phyloP scores from a whole-genome alignment of 2,888 invertebrate species.

The Crepidodera aurea region DNA sequence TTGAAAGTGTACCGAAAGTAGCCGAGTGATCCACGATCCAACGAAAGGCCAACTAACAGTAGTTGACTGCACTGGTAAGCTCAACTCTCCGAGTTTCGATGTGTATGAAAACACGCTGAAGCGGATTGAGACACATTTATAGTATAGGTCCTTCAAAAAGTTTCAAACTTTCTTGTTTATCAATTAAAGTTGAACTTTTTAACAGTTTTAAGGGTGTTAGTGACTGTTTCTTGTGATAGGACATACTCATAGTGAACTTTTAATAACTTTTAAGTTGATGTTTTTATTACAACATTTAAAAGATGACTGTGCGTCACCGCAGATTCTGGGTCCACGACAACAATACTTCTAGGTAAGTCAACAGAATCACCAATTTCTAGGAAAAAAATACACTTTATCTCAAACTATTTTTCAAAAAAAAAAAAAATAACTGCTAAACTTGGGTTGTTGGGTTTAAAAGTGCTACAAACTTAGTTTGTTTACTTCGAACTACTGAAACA shows the following conservation, averaged over 20 bases:
- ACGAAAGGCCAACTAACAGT: constrained; percentile 42
- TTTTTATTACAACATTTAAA: constrained; percentile 31
- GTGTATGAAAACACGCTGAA: constrained; percentile 23
- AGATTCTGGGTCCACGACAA: constrained; percentile 36
- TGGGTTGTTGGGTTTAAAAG: no score
- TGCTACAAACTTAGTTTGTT: no score
- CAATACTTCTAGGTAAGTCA: constrained; percentile 30
- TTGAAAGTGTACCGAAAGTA: constrained; percentile 39
- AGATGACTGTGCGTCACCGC: constrained; percentile 37
- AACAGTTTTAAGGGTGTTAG: constrained; percentile 2
- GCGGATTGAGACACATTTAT: background rate
- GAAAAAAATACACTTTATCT: no score
- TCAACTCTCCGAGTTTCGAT: background rate
- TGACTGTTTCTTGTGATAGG: constrained; percentile 22
- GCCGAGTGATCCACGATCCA: constrained; percentile 30
- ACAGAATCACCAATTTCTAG: background rate
- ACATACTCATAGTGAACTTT: constrained; percentile 36
- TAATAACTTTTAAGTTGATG: constrained; percentile 35
- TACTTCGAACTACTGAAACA: no score
- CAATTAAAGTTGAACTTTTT: constrained; percentile 25
- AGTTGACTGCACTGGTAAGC: constrained; percentile 39
- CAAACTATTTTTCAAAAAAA: no score
- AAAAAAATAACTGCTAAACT: no score
- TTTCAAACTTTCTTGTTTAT: constrained; percentile 20
- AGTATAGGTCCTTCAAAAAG: constrained; percentile 7